Base-by-base conservation (phyloP, 2,113 vertebrate genomes). In the Seriola aureovittata region DNA sequence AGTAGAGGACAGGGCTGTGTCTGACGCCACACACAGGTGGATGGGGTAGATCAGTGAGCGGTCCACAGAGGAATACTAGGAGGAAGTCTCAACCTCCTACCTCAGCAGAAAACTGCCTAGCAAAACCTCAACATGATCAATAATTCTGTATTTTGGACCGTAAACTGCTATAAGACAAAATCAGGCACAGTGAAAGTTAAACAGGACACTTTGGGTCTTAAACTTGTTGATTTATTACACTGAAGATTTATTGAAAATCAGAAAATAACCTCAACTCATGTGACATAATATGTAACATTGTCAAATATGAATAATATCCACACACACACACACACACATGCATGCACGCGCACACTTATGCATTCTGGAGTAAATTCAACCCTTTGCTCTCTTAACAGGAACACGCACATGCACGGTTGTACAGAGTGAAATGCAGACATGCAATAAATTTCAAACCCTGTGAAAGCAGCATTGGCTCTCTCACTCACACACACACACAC, bases 361-460 rank as follows among this genome's bases (percentile, higher is more conserved):
- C 82, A 80, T 25, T 21, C 71, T 50, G 73, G 67, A 80, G 63
- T 91, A 79, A 88, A 89, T 88, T 89, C 85, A 84, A 50, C 81
- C 71, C 82, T 85, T 77, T 84, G 52, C 81, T 77, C 69, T 34
- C 65, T 32, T 67, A 76, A 58, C 84, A 71, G 4, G 58, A 23
- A 79, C 58, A 40, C 19, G 21, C 78, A 75, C 82, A 74, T 44
- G 67, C 87, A 84, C 75, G 40, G 59, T n/a, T 85, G 52, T 71
- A 57, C 75, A 86, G 87, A 91, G 29, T 29, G 88, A 93, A 90
- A 90, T 91, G 85, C 87, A 86, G 91, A 92, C 81, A 84, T 91
- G 89, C 89, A 89, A 90, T 93, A 94, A 89, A 93, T 93, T 89
- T 59, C 36, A n/a, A 78, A 52, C 72, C 70, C 78, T 76, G 83